A percentile compares a stretch with the other conserved stretches of the same genome.
Conservation (phyloP, 2,113 vertebrate species). For the Capreolus pygargus region DNA sequence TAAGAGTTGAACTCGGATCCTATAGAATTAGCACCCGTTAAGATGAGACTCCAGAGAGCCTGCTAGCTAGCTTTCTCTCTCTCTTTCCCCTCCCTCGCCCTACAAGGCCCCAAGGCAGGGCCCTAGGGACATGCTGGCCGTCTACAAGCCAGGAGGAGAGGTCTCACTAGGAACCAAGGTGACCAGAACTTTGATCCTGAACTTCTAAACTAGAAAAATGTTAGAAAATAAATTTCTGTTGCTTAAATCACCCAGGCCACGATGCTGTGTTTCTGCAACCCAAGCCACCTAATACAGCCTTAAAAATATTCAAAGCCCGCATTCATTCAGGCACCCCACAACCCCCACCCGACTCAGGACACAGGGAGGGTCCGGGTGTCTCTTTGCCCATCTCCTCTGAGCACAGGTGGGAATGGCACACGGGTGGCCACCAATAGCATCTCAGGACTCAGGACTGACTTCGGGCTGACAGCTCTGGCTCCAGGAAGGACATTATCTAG, state of each 20-base stretch:
- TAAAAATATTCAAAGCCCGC: rapidly evolving
- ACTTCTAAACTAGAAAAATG: neutral
- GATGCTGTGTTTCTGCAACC: neutral
- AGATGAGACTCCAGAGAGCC: neutral
- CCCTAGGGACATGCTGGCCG: no score
- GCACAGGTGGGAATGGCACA: rapidly evolving
- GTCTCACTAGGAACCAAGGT: neutral
- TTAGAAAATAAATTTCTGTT: neutral
- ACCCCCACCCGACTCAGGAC: rapidly evolving
- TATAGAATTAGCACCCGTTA: neutral
- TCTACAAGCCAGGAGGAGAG: neutral
- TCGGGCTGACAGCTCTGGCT: slow-evolving; percentile 2
- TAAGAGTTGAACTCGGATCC: no score
- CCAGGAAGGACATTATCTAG: neutral
- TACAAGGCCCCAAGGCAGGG: neutral
- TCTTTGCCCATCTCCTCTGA: neutral
- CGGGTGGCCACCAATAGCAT: rapidly evolving
- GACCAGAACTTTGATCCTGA: neutral
- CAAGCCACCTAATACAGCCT: neutral
- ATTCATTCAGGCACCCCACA: rapidly evolving
- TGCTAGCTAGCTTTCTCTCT: neutral
- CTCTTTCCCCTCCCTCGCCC: neutral
- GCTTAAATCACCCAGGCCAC: rapidly evolving
- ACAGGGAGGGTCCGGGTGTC: rapidly evolving
- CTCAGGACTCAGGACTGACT: neutral